Conservation (phyloP, 2,113 vertebrate genomes). For the Orycteropus afer region DNA sequence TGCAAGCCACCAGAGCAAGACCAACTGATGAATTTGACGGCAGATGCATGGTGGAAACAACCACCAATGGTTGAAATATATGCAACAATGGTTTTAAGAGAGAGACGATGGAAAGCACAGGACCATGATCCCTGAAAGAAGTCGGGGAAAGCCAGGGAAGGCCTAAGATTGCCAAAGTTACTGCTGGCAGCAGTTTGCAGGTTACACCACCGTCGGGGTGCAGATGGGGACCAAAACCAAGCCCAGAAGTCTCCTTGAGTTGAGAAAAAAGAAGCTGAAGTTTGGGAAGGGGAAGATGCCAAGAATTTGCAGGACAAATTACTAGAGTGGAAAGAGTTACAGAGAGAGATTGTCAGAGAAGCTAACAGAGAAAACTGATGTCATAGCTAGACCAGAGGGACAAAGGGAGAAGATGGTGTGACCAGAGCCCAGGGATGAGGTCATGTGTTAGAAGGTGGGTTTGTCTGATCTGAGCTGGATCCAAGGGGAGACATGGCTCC, state of each 20-base stretch:
- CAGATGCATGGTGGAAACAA: not conserved
- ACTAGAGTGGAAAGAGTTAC: not conserved
- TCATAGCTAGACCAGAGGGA: not conserved
- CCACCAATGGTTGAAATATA: not conserved
- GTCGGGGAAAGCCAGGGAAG: too few species aligned
- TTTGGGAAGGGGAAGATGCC: not conserved
- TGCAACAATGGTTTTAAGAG: not conserved
- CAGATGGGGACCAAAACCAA: not conserved
- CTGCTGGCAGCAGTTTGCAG: not conserved
- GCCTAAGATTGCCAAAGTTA: too few species aligned
- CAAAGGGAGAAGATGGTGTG: not conserved
- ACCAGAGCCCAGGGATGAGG: not conserved
- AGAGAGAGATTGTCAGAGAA: not conserved
- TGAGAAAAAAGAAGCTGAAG: not conserved
- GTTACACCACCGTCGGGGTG: too few species aligned
- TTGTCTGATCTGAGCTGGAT: not conserved
- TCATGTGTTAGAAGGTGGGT: not conserved
- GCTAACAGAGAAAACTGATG: too few species aligned
- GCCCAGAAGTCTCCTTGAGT: not conserved
- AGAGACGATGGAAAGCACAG: fast-evolving
- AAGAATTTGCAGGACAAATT: not conserved
- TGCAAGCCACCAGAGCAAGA: too few species aligned
- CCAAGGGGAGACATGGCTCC: not conserved
- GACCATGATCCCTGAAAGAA: not conserved
- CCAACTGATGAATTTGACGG: too few species aligned